Evolutionary conservation across 2,797 vertebrate genomes (phyloP).

Genomic region (Rhinophrynus dorsalis): DNA sequence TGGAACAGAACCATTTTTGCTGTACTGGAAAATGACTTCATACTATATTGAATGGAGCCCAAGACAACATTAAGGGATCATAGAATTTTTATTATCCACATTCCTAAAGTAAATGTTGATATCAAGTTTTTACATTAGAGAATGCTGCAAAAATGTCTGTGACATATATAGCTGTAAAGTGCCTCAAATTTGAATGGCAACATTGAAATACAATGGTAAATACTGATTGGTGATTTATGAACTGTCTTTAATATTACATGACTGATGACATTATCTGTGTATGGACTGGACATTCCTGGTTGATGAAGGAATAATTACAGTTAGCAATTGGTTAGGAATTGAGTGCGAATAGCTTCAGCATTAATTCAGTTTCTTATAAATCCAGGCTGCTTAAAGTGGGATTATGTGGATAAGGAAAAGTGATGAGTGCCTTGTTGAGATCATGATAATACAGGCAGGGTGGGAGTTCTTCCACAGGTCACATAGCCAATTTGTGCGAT

Average conservation of each 20-base stretch:
- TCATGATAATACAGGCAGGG: conserved; percentile 16
- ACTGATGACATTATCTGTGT: background rate
- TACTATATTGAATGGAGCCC: background rate
- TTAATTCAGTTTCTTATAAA: conserved; percentile 23
- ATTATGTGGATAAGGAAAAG: conserved; percentile 39
- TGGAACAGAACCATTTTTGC: background rate
- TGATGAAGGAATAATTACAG: conserved; percentile 26
- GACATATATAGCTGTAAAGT: conserved; percentile 17
- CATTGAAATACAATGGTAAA: conserved; percentile 2
- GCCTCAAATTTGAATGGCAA: background rate
- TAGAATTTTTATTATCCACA: conserved; percentile 9
- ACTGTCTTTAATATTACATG: conserved; percentile 1
- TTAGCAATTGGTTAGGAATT: conserved; percentile 39
- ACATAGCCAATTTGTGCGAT: conserved; percentile 11
- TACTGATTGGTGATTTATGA: background rate
- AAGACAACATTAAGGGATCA: conserved; percentile 13
- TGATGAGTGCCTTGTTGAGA: conserved; percentile 36
- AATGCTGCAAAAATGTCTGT: background rate
- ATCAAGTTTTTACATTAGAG: background rate
- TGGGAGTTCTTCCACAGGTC: conserved; percentile 35
- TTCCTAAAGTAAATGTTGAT: conserved; percentile 15
- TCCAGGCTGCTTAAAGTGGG: conserved; percentile 31
- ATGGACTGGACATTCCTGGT: conserved; percentile 26
- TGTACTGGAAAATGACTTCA: conserved; percentile 10
- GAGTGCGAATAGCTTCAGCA: conserved; percentile 32